These are phyloP conservation scores for Choristoneura rosaceana DNA, from an alignment of 2,888 invertebrate species.

Conservation along the genomic window DNA sequence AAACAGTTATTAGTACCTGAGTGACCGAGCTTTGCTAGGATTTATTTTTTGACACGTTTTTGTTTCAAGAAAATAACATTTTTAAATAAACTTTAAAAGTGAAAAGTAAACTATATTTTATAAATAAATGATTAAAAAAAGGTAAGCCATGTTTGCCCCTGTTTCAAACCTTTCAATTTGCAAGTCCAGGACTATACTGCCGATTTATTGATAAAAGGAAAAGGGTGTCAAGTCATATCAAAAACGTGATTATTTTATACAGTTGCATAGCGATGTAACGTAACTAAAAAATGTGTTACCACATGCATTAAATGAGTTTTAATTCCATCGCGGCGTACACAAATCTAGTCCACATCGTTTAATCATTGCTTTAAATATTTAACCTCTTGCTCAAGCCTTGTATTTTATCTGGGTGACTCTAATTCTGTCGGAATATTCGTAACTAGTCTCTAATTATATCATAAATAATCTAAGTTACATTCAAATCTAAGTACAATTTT, in stretches of 20 bases:
- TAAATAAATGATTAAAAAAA: too few relatives aligned
- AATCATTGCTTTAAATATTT: slow-evolving; percentile 4
- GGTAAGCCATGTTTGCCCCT: too few relatives aligned
- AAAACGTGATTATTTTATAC: neutral
- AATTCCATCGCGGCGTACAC: neutral
- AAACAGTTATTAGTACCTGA: too few relatives aligned
- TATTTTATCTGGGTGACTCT: neutral
- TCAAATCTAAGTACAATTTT: neutral
- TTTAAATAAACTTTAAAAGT: too few relatives aligned
- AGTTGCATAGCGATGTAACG: neutral
- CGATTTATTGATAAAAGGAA: neutral
- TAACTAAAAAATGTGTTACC: neutral
- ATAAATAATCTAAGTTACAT: too few relatives aligned
- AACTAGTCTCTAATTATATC: neutral
- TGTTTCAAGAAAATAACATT: too few relatives aligned
- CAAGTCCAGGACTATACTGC: too few relatives aligned
- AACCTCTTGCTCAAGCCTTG: neutral
- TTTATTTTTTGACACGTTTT: too few relatives aligned
- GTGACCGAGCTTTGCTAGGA: too few relatives aligned
- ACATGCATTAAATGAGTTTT: neutral
- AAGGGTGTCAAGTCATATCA: neutral
- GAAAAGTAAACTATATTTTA: too few relatives aligned
- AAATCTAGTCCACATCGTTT: slow-evolving; percentile 4
- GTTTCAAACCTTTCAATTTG: too few relatives aligned
- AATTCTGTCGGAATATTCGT: neutral